These are phyloP conservation scores for Prosopocoilus inquinatus DNA, from an alignment of 2,888 invertebrate genomes.

Conservation along the genomic window DNA sequence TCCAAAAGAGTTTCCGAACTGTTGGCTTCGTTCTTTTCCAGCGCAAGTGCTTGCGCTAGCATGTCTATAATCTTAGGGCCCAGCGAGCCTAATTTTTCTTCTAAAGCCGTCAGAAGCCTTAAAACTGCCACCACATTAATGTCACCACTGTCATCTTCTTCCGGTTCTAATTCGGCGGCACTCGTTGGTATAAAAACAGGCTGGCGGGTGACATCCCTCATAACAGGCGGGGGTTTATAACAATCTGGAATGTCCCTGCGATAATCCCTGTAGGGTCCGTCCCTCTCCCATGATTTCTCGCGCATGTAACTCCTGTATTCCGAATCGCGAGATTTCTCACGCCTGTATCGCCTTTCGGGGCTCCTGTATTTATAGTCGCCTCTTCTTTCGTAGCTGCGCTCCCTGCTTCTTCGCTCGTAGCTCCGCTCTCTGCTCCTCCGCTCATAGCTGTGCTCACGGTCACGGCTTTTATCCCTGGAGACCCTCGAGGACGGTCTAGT, in stretches of 20 bases:
- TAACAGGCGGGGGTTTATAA: slow-evolving; percentile 42
- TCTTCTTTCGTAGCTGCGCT: slow-evolving; percentile 24
- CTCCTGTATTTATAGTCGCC: slow-evolving; percentile 13
- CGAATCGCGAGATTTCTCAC: neutral
- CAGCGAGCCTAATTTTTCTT: slow-evolving; percentile 79
- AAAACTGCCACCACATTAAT: slow-evolving; percentile 66
- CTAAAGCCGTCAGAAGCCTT: slow-evolving; percentile 74
- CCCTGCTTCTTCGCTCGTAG: slow-evolving; percentile 30
- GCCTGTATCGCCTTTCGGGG: slow-evolving; percentile 13
- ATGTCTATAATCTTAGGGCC: slow-evolving; percentile 77
- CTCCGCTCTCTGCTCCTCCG: slow-evolving; percentile 29
- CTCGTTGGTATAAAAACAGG: slow-evolving; percentile 30
- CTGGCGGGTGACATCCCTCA: slow-evolving; percentile 43
- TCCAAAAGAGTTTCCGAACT: slow-evolving; percentile 72
- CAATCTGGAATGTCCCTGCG: slow-evolving; percentile 29
- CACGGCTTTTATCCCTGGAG: slow-evolving; percentile 17
- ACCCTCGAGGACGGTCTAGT: slow-evolving; percentile 9
- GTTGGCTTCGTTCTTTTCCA: slow-evolving; percentile 73
- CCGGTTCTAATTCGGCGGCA: slow-evolving; percentile 3
- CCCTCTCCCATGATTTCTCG: slow-evolving; percentile 17
- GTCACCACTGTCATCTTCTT: slow-evolving; percentile 46
- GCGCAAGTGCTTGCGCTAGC: slow-evolving; percentile 71
- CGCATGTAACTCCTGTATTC: slow-evolving; percentile 12
- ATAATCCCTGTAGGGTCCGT: slow-evolving; percentile 21
- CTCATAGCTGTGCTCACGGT: slow-evolving; percentile 31